Evolutionary conservation across 2,888 invertebrate species (phyloP), one percentile per base, ranked within the genome.

Genomic region (Pharmacophagus antenor): DNA sequence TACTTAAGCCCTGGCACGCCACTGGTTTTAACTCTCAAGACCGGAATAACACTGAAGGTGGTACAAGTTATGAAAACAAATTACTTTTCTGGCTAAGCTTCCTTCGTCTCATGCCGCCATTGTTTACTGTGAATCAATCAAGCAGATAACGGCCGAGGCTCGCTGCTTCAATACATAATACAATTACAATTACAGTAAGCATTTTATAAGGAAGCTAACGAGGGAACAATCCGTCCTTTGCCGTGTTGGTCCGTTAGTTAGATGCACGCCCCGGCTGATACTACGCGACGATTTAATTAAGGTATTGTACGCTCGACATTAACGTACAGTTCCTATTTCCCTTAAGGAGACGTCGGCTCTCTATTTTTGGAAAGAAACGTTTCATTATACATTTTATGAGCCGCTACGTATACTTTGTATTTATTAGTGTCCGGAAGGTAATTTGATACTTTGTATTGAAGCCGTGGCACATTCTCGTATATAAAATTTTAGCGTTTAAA

Each of bases 221-320:
- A 41, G 65, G 55, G 61, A 65, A 67, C 70, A 67, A 68, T 69
- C 67, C 69, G 67, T 68, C 66, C 64, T 61, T 63, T 63, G 68
- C 63, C 65, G 65, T 63, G 65, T 61, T 62, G 62, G 73, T 77
- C 84, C 85, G 86, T 87, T 87, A 85, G 79, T 70, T 77, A 82
- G 88, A 85, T 85, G 87, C 88, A 88, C 87, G 77, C 73, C 74
- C 72, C 68, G 69, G 66, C 69, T 74, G 80, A 79, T 83, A 77
- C 76, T 67, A 71, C 71, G 71, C 74, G 80, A 87, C 88, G 88
- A 86, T 89, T 88, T 89, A 89, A 89, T 89, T 88, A 89, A 88
- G 83, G 84, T 85, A 88, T 89, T 88, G 87, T 88, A 80, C 76
- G 80, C 77, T 67, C 71, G 79, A 82, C 82, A 85, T 88, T 88